These are phyloP conservation scores for Formica exsecta DNA, from an alignment of 1,140 invertebrate genomes.

Conservation along the genomic window DNA sequence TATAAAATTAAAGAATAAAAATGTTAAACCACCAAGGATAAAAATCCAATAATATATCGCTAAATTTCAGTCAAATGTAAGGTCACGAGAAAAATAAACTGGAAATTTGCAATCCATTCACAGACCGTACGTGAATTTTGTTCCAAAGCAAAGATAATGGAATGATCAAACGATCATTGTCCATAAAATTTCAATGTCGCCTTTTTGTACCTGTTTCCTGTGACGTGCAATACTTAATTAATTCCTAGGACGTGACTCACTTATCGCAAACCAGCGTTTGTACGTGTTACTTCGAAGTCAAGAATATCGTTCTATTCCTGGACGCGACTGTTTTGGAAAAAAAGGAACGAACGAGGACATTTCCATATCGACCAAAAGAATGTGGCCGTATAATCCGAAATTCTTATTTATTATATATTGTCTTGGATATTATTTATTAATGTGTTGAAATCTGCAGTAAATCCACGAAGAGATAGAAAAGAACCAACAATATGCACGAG, in stretches of 20 bases:
- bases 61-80: background rate
- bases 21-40: background rate
- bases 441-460: background rate
- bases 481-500: too few species aligned
- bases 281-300: conserved; percentile 6
- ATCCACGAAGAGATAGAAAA: too few species aligned
- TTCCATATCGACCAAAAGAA: conserved; percentile 10
- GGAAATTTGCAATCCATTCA: conserved; percentile 3
- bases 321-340: conserved; percentile 38
- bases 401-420: background rate
- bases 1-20: conserved; percentile 2
- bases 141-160: conserved; percentile 39
- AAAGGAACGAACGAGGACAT: conserved; percentile 11
- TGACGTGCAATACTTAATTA: conserved; percentile 66
- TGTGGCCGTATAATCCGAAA: background rate
- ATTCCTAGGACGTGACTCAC: conserved; percentile 69
- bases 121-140: conserved; percentile 50
- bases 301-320: conserved; percentile 54
- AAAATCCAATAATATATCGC: background rate
- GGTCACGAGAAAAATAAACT: background rate
- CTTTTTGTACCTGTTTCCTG: conserved; percentile 59
- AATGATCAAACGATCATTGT: conserved; percentile 8
- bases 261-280: conserved; percentile 56
- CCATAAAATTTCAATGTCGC: conserved; percentile 61
- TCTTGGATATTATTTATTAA: background rate